Evolutionary conservation across 2,888 invertebrate species (phyloP), one percentile per base, ranked within the genome.

Genomic region (Gryllus longicercus): DNA sequence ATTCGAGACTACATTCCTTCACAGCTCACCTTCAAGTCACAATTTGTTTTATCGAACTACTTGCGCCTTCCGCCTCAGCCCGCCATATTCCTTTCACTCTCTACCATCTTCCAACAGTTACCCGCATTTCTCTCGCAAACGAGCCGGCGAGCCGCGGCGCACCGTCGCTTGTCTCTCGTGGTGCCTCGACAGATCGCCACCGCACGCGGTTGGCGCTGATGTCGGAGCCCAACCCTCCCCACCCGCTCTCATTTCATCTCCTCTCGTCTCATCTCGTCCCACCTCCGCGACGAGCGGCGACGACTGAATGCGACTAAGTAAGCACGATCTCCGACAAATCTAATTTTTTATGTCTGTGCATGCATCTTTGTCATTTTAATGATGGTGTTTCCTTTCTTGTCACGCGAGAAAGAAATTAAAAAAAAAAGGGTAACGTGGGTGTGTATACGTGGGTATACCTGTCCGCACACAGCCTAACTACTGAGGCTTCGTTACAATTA

Each of bases 301-400:
- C 1, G 63, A 14, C 16, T 63, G 63, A 63, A 63, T 63, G 63
- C 63, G 8, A 63, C 63, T 63, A 18, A 63, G 16, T 63, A 63
- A 63, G 63, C 63, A n/a, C 63, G 63, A 63, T 63, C 63, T 63
- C 63, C 63, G 63, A 63, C 63, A 63, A 63, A 63, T 63, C 63
- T 63, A 63, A 63, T 63, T 63, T 63, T 63, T 63, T 63, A 63
- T 63, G 63, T 63, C 63, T 63, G 63, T 63, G 63, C 63, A 63
- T 63, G 63, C 63, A 63, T 63, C 63, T 63, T 63, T 63, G 63
- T 63, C 63, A 63, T 63, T 63, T 63, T 63, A 63, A 63, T 63
- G 63, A 63, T 63, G 63, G 63, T 14, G 63, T n/a, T 63, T n/a
- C 63, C n/a, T 63, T 63, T 63, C 63, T 63, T 63, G 63, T 63